phyloP scores from a whole-genome alignment of 2,113 vertebrate genomes.

The Barnardius zonarius region DNA sequence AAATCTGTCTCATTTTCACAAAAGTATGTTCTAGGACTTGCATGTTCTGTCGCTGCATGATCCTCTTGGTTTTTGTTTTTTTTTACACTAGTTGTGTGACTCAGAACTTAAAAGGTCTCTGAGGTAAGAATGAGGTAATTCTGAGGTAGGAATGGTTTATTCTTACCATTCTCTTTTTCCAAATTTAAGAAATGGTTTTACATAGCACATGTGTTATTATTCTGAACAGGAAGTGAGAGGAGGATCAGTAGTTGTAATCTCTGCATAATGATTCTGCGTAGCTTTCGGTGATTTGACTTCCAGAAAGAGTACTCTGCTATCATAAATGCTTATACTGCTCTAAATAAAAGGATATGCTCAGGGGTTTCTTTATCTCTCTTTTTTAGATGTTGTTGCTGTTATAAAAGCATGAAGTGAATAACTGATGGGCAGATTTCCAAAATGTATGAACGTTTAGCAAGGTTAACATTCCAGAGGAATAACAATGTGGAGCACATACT shows the following conservation, averaged over 20 bases:
- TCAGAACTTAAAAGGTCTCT: not conserved
- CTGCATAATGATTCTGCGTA: not conserved
- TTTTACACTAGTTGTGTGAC: not conserved
- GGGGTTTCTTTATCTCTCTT: not conserved
- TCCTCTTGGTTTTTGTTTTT: not conserved
- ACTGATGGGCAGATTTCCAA: slow-evolving; percentile 16
- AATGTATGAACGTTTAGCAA: not conserved
- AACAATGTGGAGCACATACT: not conserved
- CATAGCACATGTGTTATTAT: not conserved
- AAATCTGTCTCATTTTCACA: slow-evolving; percentile 11
- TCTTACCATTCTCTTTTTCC: not conserved
- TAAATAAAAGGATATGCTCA: not conserved
- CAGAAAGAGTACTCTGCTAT: not conserved
- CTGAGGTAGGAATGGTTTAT: not conserved
- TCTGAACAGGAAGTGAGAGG: not conserved
- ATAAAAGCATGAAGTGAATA: not conserved
- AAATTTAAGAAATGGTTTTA: not conserved
- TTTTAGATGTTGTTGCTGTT: not conserved
- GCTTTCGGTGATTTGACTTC: not conserved
- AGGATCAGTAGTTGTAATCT: not conserved
- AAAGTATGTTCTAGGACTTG: not conserved
- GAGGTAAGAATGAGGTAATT: not conserved
- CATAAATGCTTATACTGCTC: not conserved
- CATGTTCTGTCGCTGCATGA: not conserved
- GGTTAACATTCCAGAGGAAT: not conserved